Evolutionary conservation across 2,113 vertebrate genomes (phyloP), one percentile per base, ranked within the genome.

Genomic region (Sylvilagus bachmani): DNA sequence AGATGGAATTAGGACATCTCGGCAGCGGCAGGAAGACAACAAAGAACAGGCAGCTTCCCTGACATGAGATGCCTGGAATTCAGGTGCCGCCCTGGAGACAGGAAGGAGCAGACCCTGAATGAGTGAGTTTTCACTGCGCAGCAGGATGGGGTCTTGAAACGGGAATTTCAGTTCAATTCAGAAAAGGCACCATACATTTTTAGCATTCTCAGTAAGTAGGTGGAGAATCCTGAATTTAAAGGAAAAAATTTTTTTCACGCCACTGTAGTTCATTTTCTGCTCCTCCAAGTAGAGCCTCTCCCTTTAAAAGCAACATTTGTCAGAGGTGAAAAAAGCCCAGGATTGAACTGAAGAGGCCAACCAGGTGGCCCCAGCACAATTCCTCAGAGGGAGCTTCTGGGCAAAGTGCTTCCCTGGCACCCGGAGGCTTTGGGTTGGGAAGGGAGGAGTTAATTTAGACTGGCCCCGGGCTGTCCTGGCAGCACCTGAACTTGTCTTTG

Each of bases 21-120:
- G 0, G 55, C 14, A n/a, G 70, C n/a, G 1, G 0, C 11, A 22
- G 14, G 29, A 14, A n/a, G 22, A 62, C 1, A 14, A 70, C 12
- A 36, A 86, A 67, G 19, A 79, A 4, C 36, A 61, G 61, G 24
- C 36, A 19, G n/a, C 74, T 49, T 38, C 13, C 6, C 1, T 10
- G 29, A 58, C 31, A 5, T 2, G 36, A 38, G 44, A 25, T 10
- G 29, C 44, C 25, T n/a, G 10, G 74, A 75, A 14, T 44, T 58
- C 19, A 44, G 29, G 10, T 66, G 6, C 0, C 2, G 89, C 44
- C 22, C 31, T 51, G 71, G 75, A 64, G 49, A 67, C 66, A 44
- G 78, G 67, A 51, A 70, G 6, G 1, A 7, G 13, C 53, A 62
- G 69, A 38, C 9, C 33, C 70, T 24, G 21, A 16, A 33, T 55